A percentile compares a stretch with the other conserved stretches of the same genome.
Conservation (phyloP, 1,140 invertebrate genomes). For the Calliphora vicina region DNA sequence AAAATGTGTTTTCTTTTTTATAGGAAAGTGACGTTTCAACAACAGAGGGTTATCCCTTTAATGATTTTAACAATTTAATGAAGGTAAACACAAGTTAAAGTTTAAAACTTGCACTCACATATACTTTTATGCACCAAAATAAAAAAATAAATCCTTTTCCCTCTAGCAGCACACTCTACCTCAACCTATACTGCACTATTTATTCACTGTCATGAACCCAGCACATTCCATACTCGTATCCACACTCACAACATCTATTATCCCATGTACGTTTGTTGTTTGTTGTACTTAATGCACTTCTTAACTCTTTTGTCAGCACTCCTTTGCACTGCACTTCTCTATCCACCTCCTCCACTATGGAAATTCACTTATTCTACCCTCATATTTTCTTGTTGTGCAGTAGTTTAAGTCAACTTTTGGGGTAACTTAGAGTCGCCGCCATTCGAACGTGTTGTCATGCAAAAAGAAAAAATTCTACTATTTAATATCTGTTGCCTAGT, state of each 20-base stretch:
- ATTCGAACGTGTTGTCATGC: not conserved
- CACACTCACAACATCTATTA: not conserved
- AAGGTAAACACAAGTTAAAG: slow-evolving; percentile 52
- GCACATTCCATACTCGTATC: not conserved
- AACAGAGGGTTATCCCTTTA: slow-evolving; percentile 60
- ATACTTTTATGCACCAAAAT: too few species aligned
- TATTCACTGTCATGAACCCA: not conserved
- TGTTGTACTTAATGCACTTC: too few species aligned
- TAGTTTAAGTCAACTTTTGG: too few species aligned
- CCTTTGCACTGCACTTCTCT: not conserved
- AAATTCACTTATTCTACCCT: too few species aligned
- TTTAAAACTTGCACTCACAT: not conserved
- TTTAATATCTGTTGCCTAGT: too few species aligned
- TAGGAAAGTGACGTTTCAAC: slow-evolving; percentile 61
- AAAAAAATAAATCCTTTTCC: too few species aligned
- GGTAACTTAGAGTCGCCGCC: not conserved
- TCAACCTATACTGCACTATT: not conserved
- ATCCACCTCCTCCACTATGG: too few species aligned
- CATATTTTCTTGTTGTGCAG: not conserved
- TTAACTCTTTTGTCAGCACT: not conserved
- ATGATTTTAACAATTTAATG: slow-evolving; percentile 62
- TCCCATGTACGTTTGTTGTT: too few species aligned
- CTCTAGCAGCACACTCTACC: not conserved
- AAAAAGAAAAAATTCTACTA: too few species aligned
- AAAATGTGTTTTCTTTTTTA: not conserved